Evolutionary conservation across 2,888 invertebrate species (phyloP), one percentile per base, ranked within the genome.

Genomic region (Hypsopygia costalis): DNA sequence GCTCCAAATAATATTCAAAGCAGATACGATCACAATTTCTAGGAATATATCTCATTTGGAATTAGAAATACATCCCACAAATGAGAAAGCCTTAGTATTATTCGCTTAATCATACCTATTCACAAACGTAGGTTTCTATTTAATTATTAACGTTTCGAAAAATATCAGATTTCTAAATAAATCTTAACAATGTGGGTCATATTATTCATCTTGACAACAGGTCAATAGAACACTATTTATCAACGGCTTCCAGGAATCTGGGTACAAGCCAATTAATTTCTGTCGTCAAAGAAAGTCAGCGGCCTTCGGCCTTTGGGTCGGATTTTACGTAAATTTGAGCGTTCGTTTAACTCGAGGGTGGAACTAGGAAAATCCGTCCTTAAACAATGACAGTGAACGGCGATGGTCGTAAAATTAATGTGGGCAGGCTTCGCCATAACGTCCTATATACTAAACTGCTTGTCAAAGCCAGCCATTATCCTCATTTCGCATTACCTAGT

Each of bases 401-500:
- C 51, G 49, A 45, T 45, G 52, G 47, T 62, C 66, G 54, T 70
- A 62, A 38, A 38, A 38, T 38, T 38, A 32, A 38, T 32, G 37
- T 32, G 37, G 27, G 16, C 16, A 16, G 16, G 35, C 35, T 35
- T 11, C 25, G 47, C 40, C 47, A 49, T 34, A 42, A 40, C 51
- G 51, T 45, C 44, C 47, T 46, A 34, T 47, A 46, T 37, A 46
- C 51, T 47, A 49, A 57, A 52, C 52, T 48, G 55, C 65, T 62
- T 68, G 62, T 65, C 65, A 62, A 61, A 67, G 55, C 43, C 59
- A 53, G 48, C 47, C 52, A 48, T 54, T 62, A 62, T 61, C 57
- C 49, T 32, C 32, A 30, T 51, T 50, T 54, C 59, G 55, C 56
- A 64, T 65, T 62, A 61, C 54, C 46, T 39, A 37, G 40, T 52